These are phyloP conservation scores for Diabrotica virgifera DNA, from an alignment of 1,140 invertebrate species.

Conservation along the genomic window DNA sequence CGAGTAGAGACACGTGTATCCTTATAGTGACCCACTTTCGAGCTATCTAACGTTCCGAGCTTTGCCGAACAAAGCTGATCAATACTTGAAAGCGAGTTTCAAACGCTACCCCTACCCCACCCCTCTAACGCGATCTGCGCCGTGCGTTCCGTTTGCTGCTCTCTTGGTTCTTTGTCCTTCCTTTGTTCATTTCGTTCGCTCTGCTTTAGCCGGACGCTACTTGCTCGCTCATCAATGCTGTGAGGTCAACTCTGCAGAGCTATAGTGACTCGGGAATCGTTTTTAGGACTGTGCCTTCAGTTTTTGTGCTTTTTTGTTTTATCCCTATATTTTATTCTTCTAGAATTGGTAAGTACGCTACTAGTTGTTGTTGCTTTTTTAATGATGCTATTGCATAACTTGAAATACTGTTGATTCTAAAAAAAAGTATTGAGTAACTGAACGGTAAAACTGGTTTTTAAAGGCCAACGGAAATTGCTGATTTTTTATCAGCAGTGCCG, in stretches of 20 bases:
- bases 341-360: neutral
- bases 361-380: too few relatives aligned
- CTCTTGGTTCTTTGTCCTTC: constrained; percentile 16
- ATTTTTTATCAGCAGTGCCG: too few relatives aligned
- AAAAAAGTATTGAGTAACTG: too few relatives aligned
- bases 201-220: neutral
- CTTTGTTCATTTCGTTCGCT: constrained; percentile 4
- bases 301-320: constrained; percentile 9
- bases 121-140: constrained; percentile 7
- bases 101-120: constrained; percentile 10
- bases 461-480: too few relatives aligned
- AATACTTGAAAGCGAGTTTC: constrained; percentile 41
- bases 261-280: neutral
- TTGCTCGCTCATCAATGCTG: neutral
- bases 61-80: constrained; percentile 31
- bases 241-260: constrained; percentile 6
- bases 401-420: too few relatives aligned
- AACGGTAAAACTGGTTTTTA: too few relatives aligned
- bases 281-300: neutral
- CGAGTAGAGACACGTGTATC: constrained; percentile 37
- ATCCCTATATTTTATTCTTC: neutral
- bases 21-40: constrained; percentile 35
- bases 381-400: too few relatives aligned
- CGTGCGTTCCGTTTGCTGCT: neutral
- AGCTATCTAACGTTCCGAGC: constrained; percentile 25